Evolutionary conservation across 2,888 invertebrate genomes (phyloP).

Genomic region (Caradrina clavipalpis): DNA sequence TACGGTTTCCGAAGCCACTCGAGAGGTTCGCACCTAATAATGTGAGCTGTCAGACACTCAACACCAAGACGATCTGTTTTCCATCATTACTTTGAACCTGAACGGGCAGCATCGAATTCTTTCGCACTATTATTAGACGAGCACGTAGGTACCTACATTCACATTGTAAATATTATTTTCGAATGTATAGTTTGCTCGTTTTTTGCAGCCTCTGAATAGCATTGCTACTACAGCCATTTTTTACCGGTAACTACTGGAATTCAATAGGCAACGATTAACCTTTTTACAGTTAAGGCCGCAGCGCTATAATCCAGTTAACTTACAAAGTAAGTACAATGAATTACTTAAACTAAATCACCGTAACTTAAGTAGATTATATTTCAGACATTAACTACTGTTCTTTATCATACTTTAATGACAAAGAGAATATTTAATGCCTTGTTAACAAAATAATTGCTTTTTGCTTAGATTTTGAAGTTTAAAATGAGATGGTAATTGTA

Average conservation of each 20-base stretch:
- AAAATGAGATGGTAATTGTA: constrained; percentile 25
- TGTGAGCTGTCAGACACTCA: constrained; percentile 75
- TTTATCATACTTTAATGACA: constrained; percentile 30
- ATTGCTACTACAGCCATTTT: constrained; percentile 20
- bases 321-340: constrained; percentile 42
- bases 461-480: constrained; percentile 42
- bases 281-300: constrained; percentile 42
- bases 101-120: constrained; percentile 70
- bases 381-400: constrained; percentile 24
- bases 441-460: constrained; percentile 1
- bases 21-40: constrained; percentile 75
- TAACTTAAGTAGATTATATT: constrained; percentile 37
- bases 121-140: constrained; percentile 72
- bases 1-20: constrained; percentile 61
- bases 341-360: constrained; percentile 35
- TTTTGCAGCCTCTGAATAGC: constrained; percentile 28
- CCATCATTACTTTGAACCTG: constrained; percentile 69
- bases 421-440: neutral
- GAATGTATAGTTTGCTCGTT: constrained; percentile 12
- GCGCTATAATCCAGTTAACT: constrained; percentile 49
- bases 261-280: constrained; percentile 45
- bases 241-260: constrained; percentile 30
- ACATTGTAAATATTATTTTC: constrained; percentile 62
- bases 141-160: constrained; percentile 27
- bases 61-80: constrained; percentile 79